Base-by-base conservation (phyloP, 1,140 invertebrate species). In the Penaeus japonicus region DNA sequence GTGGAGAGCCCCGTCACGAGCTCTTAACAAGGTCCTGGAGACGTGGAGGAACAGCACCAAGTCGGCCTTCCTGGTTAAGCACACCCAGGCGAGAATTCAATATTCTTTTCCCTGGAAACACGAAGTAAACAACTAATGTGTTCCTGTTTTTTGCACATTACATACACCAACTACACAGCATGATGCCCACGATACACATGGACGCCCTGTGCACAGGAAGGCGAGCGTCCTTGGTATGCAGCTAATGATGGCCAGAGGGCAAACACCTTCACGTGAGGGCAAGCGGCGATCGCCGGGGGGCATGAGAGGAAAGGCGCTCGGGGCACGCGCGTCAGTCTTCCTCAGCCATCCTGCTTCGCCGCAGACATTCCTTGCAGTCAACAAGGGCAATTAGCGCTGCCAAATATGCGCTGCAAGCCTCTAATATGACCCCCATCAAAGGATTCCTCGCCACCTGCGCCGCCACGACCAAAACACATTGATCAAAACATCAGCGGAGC, bases 401-500 rank as follows among this genome's bases (percentile, higher is more conserved):
- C 30, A 62, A 77, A 24, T 24, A 54, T 77, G 35, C 65, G 10
- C 55, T 54, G 18, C 55, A 7, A 27, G 3, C 70, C 53, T 20
- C 70, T 30, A 77, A 55, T 24, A 2, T 35, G 57, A 55, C 65
- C 78, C 80, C 86, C 80, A 75, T 39, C 65, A 59, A 75, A 82
- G 59, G 79, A 20, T 65, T 59, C 54, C 84, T 81, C 32, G 32
- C 86, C 65, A 55, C 59, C 62, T 35, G 30, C 86, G 27, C 47
- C 32, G 22, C 65, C 79, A 75, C 70, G 79, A 80, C 80, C 80
- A 30, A 88, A 83, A 80, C 86, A 83, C 86, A 88, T 88, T 83
- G 79, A 88, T 88, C 86, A 88, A 81, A 83, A 82, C 86, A 88
- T 88, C 86, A 87, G 86, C 86, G 59, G 62, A 88, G 86, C 79